Evolutionary conservation across 2,113 vertebrate genomes (phyloP).

Genomic region (Pollachius pollachius): DNA sequence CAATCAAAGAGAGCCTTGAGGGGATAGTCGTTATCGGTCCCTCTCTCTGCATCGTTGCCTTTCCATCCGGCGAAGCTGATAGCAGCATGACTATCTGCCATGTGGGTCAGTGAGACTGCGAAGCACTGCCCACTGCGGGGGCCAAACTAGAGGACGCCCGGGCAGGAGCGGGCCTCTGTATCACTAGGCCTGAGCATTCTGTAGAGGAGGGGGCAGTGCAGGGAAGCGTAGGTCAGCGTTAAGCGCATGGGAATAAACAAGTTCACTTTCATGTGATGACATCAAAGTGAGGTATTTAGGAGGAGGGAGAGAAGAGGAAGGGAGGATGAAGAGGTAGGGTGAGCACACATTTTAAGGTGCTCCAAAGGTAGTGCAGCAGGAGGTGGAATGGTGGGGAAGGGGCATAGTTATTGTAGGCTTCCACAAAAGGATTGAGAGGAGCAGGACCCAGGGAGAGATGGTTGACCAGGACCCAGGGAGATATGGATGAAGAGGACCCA

Average conservation of each 20-base stretch:
- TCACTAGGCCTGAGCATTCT: neutral
- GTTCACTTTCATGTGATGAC: neutral
- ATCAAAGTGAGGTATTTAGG: neutral
- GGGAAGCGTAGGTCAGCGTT: neutral
- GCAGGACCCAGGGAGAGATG: neutral
- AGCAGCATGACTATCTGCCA: constrained; percentile 20
- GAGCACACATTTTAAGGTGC: neutral
- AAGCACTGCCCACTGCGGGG: constrained; percentile 1
- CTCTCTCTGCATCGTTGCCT: constrained; percentile 15
- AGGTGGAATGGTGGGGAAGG: neutral
- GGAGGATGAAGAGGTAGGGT: neutral
- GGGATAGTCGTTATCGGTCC: constrained; percentile 17
- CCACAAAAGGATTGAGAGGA: constrained; percentile 11
- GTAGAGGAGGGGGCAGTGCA: no score
- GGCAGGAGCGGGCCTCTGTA: no score
- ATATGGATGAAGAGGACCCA: no score
- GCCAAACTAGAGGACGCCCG: constrained; percentile 5
- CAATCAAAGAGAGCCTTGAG: neutral
- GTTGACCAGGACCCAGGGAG: no score
- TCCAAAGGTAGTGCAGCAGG: neutral
- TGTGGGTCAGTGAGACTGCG: constrained; percentile 33
- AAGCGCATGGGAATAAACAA: neutral
- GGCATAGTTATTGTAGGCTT: constrained; percentile 18
- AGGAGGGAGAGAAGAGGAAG: neutral
- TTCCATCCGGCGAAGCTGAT: constrained; percentile 20